These are phyloP conservation scores for Scaptomyza hsui DNA, from an alignment of 1,140 invertebrate genomes.

Conservation along the genomic window DNA sequence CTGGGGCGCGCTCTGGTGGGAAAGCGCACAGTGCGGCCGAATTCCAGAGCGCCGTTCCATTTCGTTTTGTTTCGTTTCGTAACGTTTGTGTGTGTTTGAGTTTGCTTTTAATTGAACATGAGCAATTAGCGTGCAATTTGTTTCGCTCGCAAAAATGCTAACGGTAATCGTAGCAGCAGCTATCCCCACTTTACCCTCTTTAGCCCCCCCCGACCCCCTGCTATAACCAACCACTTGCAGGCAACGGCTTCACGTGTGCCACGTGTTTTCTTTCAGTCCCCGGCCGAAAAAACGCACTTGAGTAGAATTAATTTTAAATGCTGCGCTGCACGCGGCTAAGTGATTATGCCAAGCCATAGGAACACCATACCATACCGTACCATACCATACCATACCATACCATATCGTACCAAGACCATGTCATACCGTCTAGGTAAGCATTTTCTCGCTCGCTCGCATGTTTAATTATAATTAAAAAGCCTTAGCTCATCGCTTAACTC, in stretches of 20 bases:
- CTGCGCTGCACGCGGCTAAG: conserved; percentile 79
- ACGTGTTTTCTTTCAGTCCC: conserved; percentile 51
- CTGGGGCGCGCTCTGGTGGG: conserved; percentile 26
- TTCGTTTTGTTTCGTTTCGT: conserved; percentile 11
- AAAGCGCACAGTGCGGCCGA: conserved; percentile 48
- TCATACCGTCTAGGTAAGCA: conserved; percentile 15
- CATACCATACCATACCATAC: conserved; percentile 1
- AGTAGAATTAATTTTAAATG: conserved; percentile 84
- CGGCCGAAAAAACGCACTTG: conserved; percentile 73
- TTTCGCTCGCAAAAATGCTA: conserved; percentile 66
- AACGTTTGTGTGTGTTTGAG: conserved; percentile 28
- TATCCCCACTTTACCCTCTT: no score
- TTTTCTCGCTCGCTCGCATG: conserved; percentile 67
- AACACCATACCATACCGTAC: conserved; percentile 6
- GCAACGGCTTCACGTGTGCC: conserved; percentile 48
- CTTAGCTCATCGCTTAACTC: conserved; percentile 50
- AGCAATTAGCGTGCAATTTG: conserved; percentile 84
- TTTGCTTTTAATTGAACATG: conserved; percentile 81
- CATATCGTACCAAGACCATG: conserved; percentile 1
- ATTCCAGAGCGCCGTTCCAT: conserved; percentile 35
- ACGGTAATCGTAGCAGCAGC: conserved; percentile 54
- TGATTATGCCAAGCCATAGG: conserved; percentile 67
- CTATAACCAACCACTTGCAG: not conserved
- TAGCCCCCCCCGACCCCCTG: not conserved
- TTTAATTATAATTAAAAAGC: conserved; percentile 84